These are phyloP conservation scores for Rhipidura dahli DNA, from an alignment of 2,113 vertebrate genomes.

Conservation along the genomic window DNA sequence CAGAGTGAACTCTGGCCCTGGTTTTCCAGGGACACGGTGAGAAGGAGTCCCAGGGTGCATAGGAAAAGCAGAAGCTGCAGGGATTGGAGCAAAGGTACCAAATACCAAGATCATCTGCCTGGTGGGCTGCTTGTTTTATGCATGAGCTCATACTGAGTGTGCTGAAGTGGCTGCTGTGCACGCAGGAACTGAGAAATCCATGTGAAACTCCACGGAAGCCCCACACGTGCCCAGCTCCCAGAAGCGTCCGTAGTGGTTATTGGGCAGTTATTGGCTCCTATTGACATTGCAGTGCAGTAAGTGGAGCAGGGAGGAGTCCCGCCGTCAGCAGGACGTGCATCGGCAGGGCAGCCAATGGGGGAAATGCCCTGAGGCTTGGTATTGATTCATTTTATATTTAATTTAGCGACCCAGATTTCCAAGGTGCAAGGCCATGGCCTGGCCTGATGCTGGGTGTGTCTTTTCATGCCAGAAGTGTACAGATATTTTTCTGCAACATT, in stretches of 20 bases:
- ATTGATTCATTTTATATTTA: conserved; percentile 64
- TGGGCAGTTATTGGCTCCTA: conserved; percentile 17
- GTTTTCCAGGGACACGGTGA: not conserved
- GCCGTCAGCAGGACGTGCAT: not conserved
- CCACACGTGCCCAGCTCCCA: accelerated
- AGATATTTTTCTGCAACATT: not conserved
- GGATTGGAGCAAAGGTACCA: not conserved
- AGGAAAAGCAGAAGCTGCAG: not conserved
- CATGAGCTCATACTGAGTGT: not conserved
- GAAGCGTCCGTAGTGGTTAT: not conserved
- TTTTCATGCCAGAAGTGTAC: not conserved
- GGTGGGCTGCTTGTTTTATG: not conserved
- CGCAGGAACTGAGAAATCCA: not conserved
- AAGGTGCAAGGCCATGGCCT: not conserved
- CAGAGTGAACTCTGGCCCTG: not conserved
- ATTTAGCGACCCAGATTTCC: conserved; percentile 50
- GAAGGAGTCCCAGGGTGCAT: not conserved
- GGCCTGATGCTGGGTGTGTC: not conserved
- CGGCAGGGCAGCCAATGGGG: conserved; percentile 31
- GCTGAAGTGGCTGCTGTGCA: not conserved
- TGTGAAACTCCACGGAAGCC: not conserved
- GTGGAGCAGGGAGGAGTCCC: conserved; percentile 29
- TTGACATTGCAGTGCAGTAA: not conserved
- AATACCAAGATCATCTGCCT: not conserved
- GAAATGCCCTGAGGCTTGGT: conserved; percentile 8